Evolutionary conservation across 2,888 invertebrate genomes (phyloP).

Genomic region (Prostheceraeus crozeri): DNA sequence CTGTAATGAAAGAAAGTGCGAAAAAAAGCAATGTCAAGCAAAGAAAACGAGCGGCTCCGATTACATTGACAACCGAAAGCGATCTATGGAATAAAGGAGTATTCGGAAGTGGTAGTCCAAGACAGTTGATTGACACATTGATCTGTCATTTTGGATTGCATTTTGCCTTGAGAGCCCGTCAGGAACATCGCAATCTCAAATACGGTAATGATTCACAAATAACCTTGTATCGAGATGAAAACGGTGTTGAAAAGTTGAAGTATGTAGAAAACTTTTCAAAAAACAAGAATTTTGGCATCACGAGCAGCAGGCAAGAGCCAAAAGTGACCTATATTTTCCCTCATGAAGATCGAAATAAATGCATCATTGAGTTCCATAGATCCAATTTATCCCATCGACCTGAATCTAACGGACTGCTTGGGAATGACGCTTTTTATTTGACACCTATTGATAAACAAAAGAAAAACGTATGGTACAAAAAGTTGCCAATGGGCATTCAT

Average conservation of each 20-base stretch:
- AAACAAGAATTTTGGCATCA: constrained; percentile 2
- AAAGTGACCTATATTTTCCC: constrained; percentile 8
- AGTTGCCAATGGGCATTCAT: constrained; percentile 11
- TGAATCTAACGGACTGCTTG: constrained; percentile 1
- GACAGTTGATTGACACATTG: constrained; percentile 11
- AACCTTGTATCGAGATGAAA: not conserved
- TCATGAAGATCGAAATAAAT: constrained; percentile 5
- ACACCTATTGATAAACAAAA: not conserved
- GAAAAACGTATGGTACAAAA: constrained; percentile 6
- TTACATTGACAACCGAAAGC: not conserved
- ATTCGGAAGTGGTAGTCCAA: constrained; percentile 7
- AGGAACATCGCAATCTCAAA: constrained; percentile 10
- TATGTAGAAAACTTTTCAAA: not conserved
- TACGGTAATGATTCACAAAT: constrained; percentile 15
- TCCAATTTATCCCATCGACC: not conserved
- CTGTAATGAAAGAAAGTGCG: constrained; percentile 21
- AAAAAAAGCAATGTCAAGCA: constrained; percentile 8
- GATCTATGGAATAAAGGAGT: constrained; percentile 5
- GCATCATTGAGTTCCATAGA: not conserved
- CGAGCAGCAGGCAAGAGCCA: not conserved
- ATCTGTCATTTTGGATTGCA: constrained; percentile 14
- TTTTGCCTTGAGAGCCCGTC: constrained; percentile 12
- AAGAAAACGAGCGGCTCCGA: constrained; percentile 13
- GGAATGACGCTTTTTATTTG: constrained; percentile 1
- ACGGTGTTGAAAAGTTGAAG: constrained; percentile 20